Conservation (phyloP, 2,797 vertebrate species). For the Lutjanus argentimaculatus region DNA sequence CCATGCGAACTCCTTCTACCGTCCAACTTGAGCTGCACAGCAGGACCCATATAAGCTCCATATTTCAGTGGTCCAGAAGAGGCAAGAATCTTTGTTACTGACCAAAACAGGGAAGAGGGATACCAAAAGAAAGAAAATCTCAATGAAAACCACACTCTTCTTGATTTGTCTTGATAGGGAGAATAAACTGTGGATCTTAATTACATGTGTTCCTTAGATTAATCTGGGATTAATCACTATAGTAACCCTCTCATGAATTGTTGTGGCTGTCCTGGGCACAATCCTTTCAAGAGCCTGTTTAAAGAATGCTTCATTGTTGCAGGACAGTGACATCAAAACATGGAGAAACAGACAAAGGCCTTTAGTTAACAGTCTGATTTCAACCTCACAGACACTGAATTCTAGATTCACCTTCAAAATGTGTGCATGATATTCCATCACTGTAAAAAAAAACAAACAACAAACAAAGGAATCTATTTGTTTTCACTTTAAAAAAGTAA, state of each 20-base stretch:
- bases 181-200: constrained; percentile 58
- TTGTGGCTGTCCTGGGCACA: constrained; percentile 49
- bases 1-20: neutral
- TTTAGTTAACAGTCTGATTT: constrained; percentile 36
- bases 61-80: constrained; percentile 21
- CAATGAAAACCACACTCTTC: constrained; percentile 36
- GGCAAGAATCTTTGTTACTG: constrained; percentile 11
- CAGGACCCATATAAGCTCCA: constrained; percentile 5
- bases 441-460: too few relatives aligned
- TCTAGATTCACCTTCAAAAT: constrained; percentile 33
- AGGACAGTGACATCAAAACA: constrained; percentile 60
- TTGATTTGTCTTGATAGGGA: constrained; percentile 50
- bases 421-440: neutral
- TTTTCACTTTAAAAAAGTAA: too few relatives aligned
- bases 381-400: constrained; percentile 12
- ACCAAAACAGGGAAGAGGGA: constrained; percentile 8
- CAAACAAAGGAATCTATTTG: too few relatives aligned
- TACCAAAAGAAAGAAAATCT: constrained; percentile 10
- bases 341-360: constrained; percentile 48
- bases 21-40: constrained; percentile 16
- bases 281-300: constrained; percentile 37
- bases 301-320: constrained; percentile 75
- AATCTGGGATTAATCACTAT: constrained; percentile 71
- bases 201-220: constrained; percentile 64
- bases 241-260: constrained; percentile 65